Conservation (phyloP, 2,797 vertebrate genomes). For the Spinus olivaceus region DNA sequence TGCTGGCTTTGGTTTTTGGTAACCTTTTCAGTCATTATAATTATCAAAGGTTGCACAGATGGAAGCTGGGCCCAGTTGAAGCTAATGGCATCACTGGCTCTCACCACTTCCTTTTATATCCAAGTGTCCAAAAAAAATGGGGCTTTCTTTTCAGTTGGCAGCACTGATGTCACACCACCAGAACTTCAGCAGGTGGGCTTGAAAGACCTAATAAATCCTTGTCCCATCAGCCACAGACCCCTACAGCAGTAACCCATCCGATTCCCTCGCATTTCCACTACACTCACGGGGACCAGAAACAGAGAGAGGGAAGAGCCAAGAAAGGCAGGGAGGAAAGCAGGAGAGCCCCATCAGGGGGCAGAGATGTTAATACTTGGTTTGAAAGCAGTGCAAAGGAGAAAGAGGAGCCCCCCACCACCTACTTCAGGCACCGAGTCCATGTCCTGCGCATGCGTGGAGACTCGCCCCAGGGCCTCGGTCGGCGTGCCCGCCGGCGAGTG, state of each 20-base stretch:
- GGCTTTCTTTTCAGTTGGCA: background rate
- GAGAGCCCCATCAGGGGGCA: background rate
- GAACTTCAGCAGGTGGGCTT: background rate
- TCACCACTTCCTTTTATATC: background rate
- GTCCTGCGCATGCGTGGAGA: constrained; percentile 85
- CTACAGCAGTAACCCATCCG: accelerated
- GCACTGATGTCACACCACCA: background rate
- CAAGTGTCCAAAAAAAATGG: background rate
- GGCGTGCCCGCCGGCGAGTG: constrained; percentile 89
- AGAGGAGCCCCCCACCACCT: constrained; percentile 62
- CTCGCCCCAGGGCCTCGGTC: constrained; percentile 83
- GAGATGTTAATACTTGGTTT: constrained; percentile 41
- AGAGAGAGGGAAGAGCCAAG: background rate
- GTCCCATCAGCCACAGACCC: background rate
- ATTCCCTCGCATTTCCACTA: background rate
- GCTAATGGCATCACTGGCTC: background rate
- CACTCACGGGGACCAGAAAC: background rate
- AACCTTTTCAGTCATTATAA: background rate
- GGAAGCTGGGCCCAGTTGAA: background rate
- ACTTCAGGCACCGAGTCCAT: constrained; percentile 90
- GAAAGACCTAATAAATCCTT: background rate
- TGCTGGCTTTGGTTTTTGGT: background rate
- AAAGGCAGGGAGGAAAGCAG: background rate
- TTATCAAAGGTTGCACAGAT: background rate
- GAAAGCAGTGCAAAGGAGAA: constrained; percentile 13